These are phyloP conservation scores for Falco naumanni DNA, from an alignment of 2,797 vertebrate genomes.

Conservation along the genomic window DNA sequence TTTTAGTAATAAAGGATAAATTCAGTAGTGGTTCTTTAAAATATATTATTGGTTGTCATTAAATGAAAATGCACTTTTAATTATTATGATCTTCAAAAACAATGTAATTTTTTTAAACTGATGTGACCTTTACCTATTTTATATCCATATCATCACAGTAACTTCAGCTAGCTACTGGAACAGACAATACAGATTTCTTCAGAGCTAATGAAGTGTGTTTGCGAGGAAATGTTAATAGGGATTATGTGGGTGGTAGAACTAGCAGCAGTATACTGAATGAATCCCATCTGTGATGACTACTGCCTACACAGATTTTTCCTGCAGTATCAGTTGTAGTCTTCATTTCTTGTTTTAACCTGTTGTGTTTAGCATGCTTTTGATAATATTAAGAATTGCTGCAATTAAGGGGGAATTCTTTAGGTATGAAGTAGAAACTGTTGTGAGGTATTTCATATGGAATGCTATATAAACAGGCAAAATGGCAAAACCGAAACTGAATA, in stretches of 20 bases:
- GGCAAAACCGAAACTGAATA: neutral
- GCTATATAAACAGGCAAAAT: slow-evolving; percentile 31
- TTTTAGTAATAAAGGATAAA: neutral
- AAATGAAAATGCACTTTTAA: neutral
- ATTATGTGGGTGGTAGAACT: slow-evolving; percentile 44
- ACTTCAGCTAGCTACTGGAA: neutral
- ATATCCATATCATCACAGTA: neutral
- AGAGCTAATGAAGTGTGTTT: neutral
- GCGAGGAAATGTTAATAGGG: slow-evolving; percentile 29
- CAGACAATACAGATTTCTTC: neutral
- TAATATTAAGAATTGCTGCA: slow-evolving; percentile 15
- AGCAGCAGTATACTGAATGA: slow-evolving; percentile 24
- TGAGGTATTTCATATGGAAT: slow-evolving; percentile 36
- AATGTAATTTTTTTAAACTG: neutral
- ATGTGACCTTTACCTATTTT: neutral
- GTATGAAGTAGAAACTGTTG: slow-evolving; percentile 1
- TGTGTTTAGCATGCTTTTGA: slow-evolving; percentile 56
- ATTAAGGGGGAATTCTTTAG: slow-evolving; percentile 36
- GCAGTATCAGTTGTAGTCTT: slow-evolving; percentile 47
- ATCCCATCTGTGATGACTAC: slow-evolving; percentile 41
- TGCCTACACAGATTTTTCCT: slow-evolving; percentile 43
- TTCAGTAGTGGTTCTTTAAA: neutral
- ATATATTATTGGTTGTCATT: neutral
- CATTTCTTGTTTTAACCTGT: slow-evolving; percentile 63
- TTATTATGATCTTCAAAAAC: neutral